A percentile compares a stretch with the other conserved stretches of the same genome.
Evolutionary conservation across 2,113 vertebrate species (phyloP).

Genomic region (Chlorodrepanis virens): DNA sequence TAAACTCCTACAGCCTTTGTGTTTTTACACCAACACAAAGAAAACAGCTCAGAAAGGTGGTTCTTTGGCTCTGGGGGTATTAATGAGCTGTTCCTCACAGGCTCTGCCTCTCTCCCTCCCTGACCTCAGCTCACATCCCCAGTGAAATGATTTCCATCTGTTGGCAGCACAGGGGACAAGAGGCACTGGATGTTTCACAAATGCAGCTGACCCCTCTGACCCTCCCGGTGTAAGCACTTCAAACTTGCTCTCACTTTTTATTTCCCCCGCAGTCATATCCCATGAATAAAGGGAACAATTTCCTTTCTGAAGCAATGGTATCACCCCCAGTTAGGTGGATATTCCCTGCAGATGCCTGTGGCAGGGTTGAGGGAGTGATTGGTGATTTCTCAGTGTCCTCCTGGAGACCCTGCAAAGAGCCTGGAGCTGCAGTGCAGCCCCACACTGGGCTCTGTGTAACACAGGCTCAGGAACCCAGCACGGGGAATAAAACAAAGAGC

Average conservation of each 20-base stretch:
- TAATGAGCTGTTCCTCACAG: conserved; percentile 2
- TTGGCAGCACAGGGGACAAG: background rate
- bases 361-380: background rate
- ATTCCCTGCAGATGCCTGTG: background rate
- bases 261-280: background rate
- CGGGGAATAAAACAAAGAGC: background rate
- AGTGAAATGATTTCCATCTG: conserved; percentile 54
- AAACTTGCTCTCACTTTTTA: conserved; percentile 24
- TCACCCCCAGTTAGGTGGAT: background rate
- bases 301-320: background rate
- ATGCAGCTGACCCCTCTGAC: background rate
- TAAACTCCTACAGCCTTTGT: conserved; percentile 8
- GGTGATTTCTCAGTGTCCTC: background rate
- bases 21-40: background rate
- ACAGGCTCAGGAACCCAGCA: background rate
- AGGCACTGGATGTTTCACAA: background rate
- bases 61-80: background rate
- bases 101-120: background rate
- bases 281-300: background rate
- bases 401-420: background rate
- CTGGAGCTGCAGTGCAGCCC: background rate
- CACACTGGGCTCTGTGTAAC: accelerated
- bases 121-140: background rate
- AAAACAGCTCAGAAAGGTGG: background rate
- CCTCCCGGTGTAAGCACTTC: background rate